Conservation (phyloP, 1,140 invertebrate genomes). For the Galendromus occidentalis region DNA sequence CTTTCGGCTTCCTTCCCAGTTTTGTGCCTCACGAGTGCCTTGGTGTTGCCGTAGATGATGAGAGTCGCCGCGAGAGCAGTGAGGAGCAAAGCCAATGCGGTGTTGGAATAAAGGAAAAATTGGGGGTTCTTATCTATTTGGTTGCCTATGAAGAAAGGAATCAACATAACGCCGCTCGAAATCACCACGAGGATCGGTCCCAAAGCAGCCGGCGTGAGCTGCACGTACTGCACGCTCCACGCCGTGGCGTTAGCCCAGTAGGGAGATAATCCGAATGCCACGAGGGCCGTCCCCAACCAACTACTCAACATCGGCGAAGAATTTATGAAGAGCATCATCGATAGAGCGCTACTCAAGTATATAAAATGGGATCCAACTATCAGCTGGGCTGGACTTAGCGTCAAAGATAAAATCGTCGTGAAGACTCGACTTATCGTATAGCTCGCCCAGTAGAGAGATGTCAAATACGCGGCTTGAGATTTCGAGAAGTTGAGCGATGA, state of each 20-base stretch:
- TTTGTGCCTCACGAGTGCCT: neutral
- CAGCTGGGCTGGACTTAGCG: neutral
- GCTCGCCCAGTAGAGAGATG: neutral
- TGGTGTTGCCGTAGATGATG: neutral
- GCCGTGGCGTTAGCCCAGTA: neutral
- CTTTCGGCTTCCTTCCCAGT: no score
- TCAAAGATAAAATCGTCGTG: neutral
- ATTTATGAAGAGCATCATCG: neutral
- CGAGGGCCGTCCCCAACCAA: neutral
- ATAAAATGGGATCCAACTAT: neutral
- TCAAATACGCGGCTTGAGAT: neutral
- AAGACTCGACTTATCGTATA: neutral
- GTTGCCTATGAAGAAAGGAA: no score
- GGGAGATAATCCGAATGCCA: neutral
- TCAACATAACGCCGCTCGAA: no score
- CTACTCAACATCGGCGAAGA: neutral
- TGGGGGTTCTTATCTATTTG: neutral
- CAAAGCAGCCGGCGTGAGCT: neutral
- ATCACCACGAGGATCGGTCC: no score
- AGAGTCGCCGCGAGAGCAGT: neutral
- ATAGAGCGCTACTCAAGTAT: neutral
- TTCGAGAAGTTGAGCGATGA: neutral
- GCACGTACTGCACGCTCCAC: neutral
- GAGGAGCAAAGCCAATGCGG: neutral
- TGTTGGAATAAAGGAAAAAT: neutral